Evolutionary conservation across 2,113 vertebrate genomes (phyloP).

Genomic region (Equus quagga): DNA sequence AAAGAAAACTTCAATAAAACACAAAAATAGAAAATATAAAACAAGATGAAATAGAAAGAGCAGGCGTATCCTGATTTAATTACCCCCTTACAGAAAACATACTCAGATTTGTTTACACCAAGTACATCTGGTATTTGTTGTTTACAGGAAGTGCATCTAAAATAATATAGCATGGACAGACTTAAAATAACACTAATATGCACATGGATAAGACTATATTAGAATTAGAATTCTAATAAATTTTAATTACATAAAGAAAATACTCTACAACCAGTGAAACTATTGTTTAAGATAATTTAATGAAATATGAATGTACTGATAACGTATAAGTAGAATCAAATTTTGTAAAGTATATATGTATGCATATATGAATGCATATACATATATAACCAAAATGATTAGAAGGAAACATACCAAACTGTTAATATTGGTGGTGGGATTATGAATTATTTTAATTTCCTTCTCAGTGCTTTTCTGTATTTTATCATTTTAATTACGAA

Average conservation of each 20-base stretch:
- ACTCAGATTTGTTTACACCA: slow-evolving; percentile 39
- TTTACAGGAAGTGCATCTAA: slow-evolving; percentile 50
- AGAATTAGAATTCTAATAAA: slow-evolving; percentile 29
- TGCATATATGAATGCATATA: neutral
- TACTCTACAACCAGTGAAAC: neutral
- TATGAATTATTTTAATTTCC: slow-evolving; percentile 23
- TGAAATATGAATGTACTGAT: neutral
- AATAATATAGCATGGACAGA: neutral
- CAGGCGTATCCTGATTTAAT: slow-evolving; percentile 19
- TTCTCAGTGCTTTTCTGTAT: neutral
- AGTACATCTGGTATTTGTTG: slow-evolving; percentile 19
- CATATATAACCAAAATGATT: neutral
- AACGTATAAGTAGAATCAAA: neutral
- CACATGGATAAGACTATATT: neutral
- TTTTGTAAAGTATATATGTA: neutral
- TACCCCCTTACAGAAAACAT: slow-evolving; percentile 5
- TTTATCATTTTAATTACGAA: slow-evolving; percentile 38
- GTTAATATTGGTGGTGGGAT: neutral
- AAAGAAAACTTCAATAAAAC: slow-evolving; percentile 27
- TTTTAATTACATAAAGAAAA: slow-evolving; percentile 20
- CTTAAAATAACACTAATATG: slow-evolving; percentile 31
- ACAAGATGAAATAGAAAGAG: neutral
- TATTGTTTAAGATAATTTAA: slow-evolving; percentile 40
- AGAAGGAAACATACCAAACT: neutral
- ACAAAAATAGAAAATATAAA: slow-evolving; percentile 31